A percentile compares a stretch with the other conserved stretches of the same genome.
Evolutionary conservation across 2,888 invertebrate species (phyloP).

Genomic region (Drosophila borborema): DNA sequence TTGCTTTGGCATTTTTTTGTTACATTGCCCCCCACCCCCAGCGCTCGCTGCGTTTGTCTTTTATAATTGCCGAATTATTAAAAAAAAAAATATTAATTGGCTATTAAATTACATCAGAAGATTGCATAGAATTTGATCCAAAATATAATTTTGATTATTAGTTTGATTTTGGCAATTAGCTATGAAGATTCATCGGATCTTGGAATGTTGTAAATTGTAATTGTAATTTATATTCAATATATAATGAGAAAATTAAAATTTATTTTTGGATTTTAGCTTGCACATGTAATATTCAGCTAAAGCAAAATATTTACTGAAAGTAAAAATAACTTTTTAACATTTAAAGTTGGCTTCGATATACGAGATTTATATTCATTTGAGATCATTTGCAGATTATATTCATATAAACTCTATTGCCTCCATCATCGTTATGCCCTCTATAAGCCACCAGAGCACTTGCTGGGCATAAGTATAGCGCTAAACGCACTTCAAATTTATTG

Average conservation of each 20-base stretch:
- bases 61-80: slow-evolving; percentile 2
- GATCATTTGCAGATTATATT: not conserved
- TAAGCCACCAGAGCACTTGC: not conserved
- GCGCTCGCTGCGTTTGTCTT: not conserved
- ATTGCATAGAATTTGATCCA: not conserved
- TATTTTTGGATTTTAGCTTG: not conserved
- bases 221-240: not conserved
- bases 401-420: not conserved
- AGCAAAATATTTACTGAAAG: no score
- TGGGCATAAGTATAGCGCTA: slow-evolving; percentile 15
- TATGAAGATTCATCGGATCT: no score
- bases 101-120: not conserved
- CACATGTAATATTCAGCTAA: no score
- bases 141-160: not conserved
- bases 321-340: no score
- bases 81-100: slow-evolving; percentile 13
- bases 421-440: not conserved
- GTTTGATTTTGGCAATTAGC: slow-evolving; percentile 1
- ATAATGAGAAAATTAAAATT: not conserved
- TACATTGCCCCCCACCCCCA: not conserved
- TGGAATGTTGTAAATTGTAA: not conserved
- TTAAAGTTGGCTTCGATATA: no score
- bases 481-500: slow-evolving; percentile 32
- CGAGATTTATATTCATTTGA: not conserved
- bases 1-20: slow-evolving; percentile 49